Evolutionary conservation across 2,888 invertebrate genomes (phyloP).

Genomic region (Flabesymbios commensalis): DNA sequence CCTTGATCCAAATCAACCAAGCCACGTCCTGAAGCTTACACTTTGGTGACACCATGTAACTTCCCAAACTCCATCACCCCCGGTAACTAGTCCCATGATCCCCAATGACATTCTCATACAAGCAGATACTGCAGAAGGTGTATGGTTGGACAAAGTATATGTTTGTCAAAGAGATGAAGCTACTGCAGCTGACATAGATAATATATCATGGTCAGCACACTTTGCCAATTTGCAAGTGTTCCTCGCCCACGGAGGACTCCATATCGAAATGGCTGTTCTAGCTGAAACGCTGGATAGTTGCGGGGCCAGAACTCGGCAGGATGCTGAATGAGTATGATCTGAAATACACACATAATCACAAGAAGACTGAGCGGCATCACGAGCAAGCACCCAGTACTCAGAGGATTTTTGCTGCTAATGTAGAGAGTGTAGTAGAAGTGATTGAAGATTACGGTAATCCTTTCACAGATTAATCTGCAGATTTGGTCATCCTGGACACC

Average conservation of each 20-base stretch:
- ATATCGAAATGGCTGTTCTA: slow-evolving; percentile 14
- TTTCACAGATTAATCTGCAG: not conserved
- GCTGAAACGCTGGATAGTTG: not conserved
- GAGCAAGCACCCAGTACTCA: not conserved
- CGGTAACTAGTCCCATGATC: too few relatives aligned
- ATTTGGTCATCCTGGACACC: not conserved
- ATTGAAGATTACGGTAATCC: not conserved
- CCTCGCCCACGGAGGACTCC: slow-evolving; percentile 20
- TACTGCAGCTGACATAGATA: slow-evolving; percentile 11
- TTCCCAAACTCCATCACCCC: too few relatives aligned
- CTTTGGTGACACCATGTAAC: not conserved
- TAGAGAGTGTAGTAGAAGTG: not conserved
- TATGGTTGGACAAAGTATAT: too few relatives aligned
- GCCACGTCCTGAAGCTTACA: not conserved
- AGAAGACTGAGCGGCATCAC: not conserved
- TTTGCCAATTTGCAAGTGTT: slow-evolving; percentile 12
- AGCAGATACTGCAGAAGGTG: too few relatives aligned
- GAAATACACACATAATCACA: not conserved
- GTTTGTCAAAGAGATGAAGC: not conserved
- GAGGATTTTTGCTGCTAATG: not conserved
- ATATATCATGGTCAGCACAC: slow-evolving; percentile 13
- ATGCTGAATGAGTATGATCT: not conserved
- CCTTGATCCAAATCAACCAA: not conserved
- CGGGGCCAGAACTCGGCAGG: not conserved
- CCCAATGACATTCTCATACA: too few relatives aligned